These are phyloP conservation scores for Lissocephala sabroskyi DNA, from an alignment of 2,888 invertebrate genomes.

Conservation along the genomic window DNA sequence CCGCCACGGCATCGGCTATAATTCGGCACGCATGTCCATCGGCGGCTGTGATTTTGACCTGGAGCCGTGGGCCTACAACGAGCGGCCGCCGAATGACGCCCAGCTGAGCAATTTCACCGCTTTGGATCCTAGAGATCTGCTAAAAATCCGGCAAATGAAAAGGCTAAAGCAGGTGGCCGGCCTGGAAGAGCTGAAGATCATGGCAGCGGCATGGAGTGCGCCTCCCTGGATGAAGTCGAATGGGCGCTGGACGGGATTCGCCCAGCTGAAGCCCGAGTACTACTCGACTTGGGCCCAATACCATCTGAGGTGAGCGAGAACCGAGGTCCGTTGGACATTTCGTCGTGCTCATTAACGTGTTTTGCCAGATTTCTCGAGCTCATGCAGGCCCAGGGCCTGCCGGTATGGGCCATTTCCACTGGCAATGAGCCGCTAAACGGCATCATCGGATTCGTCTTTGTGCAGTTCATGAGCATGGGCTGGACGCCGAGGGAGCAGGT, in stretches of 20 bases:
- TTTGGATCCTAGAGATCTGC: constrained; percentile 66
- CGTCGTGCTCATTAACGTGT: too few relatives aligned
- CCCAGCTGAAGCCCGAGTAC: constrained; percentile 75
- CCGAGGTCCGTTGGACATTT: too few relatives aligned
- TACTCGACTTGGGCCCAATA: constrained; percentile 89
- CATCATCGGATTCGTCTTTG: constrained; percentile 74
- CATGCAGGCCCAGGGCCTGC: constrained; percentile 79
- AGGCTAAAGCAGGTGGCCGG: constrained; percentile 48
- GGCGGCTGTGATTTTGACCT: constrained; percentile 92
- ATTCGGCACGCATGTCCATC: constrained; percentile 85
- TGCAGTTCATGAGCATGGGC: constrained; percentile 83
- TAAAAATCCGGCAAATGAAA: constrained; percentile 63
- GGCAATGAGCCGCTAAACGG: constrained; percentile 92
- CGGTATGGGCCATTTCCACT: constrained; percentile 89
- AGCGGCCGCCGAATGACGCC: constrained; percentile 75
- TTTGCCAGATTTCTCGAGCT: constrained; percentile 76
- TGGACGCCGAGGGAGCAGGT: constrained; percentile 79
- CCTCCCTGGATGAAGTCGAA: constrained; percentile 83
- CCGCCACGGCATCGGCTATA: constrained; percentile 82
- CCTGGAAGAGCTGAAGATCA: constrained; percentile 60
- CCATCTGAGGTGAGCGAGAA: constrained; percentile 76
- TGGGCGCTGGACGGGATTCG: constrained; percentile 76
- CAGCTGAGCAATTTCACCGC: constrained; percentile 77
- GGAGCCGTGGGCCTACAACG: constrained; percentile 86
- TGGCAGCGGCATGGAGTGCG: constrained; percentile 77